phyloP scores from a whole-genome alignment of 2,888 invertebrate species.

The Caenorhabditis sinica region DNA sequence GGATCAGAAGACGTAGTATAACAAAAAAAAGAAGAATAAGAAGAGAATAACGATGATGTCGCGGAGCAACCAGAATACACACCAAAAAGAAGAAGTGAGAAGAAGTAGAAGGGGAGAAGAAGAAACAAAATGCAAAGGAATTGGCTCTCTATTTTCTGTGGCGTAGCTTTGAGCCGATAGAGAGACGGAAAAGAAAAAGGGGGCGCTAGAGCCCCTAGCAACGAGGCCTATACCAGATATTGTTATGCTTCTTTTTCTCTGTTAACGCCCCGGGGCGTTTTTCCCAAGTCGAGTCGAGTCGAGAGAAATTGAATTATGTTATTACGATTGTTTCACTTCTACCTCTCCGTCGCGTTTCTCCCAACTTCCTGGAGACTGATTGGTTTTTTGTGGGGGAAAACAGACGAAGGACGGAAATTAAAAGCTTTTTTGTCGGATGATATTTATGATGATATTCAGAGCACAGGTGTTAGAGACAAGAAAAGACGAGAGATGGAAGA shows the following conservation, averaged over 20 bases:
- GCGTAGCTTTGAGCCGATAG: not conserved
- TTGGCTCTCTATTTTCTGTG: not conserved
- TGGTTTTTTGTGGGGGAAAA: conserved; percentile 36
- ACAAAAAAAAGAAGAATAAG: conserved; percentile 21
- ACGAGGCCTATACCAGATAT: conserved; percentile 53
- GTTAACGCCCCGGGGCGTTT: conserved; percentile 10
- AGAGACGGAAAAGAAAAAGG: conserved; percentile 19
- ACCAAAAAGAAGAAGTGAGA: conserved; percentile 8
- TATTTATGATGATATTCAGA: not conserved
- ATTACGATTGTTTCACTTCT: conserved; percentile 56
- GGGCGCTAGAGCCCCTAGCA: conserved; percentile 37
- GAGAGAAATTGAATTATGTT: conserved; percentile 44
- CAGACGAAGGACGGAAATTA: not conserved
- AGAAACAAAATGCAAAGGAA: conserved; percentile 58
- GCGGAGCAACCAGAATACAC: conserved; percentile 50
- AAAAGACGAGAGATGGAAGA: not conserved
- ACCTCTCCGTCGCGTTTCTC: conserved; percentile 14
- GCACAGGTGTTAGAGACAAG: conserved; percentile 6
- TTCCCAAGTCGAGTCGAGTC: not conserved
- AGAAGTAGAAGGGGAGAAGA: not conserved
- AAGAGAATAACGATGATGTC: not conserved
- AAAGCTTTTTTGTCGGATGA: not conserved
- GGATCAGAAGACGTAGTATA: conserved; percentile 34
- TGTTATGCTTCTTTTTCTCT: conserved; percentile 50
- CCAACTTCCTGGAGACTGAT: conserved; percentile 10